Percentiles rank a stretch among this genome's conserved stretches.
phyloP scores from a whole-genome alignment of 2,888 invertebrate genomes.

The Nasonia oneida region DNA sequence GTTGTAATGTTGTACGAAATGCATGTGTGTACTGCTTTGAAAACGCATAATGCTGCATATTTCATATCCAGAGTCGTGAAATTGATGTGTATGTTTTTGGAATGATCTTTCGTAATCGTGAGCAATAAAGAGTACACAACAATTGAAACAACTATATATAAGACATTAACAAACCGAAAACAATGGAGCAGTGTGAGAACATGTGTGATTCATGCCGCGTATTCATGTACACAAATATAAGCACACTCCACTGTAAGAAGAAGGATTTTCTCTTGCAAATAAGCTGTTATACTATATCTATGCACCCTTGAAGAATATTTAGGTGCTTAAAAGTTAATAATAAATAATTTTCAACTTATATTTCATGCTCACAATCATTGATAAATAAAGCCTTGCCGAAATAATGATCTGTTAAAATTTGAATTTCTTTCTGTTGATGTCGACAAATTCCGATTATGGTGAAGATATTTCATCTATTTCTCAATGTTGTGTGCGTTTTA shows the following conservation, averaged over 20 bases:
- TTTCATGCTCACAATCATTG: not conserved
- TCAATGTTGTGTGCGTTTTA: slow-evolving; percentile 45
- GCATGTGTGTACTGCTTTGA: slow-evolving; percentile 4
- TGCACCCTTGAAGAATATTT: not conserved
- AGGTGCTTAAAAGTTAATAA: not conserved
- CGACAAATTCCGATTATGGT: not conserved
- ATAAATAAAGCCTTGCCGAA: not conserved
- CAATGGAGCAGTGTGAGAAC: slow-evolving; percentile 53
- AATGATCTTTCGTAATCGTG: slow-evolving; percentile 43
- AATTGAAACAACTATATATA: slow-evolving; percentile 45
- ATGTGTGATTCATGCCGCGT: slow-evolving; percentile 53
- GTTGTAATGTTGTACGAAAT: slow-evolving; percentile 5
- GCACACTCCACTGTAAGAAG: slow-evolving; percentile 19
- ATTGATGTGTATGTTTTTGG: slow-evolving; percentile 3
- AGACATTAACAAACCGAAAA: slow-evolving; percentile 37
- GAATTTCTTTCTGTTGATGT: not conserved
- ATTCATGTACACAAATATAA: slow-evolving; percentile 44
- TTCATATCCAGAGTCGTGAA: slow-evolving; percentile 4
- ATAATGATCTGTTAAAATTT: not conserved
- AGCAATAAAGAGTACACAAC: slow-evolving; percentile 39
- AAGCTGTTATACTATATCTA: slow-evolving; percentile 4
- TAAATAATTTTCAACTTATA: not conserved
- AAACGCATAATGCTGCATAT: not conserved
- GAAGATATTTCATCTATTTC: slow-evolving; percentile 2
- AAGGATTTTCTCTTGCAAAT: not conserved